Percentiles rank a stretch among this genome's conserved stretches.
phyloP scores from a whole-genome alignment of 2,888 invertebrate species.

The Agonopterix arenella region DNA sequence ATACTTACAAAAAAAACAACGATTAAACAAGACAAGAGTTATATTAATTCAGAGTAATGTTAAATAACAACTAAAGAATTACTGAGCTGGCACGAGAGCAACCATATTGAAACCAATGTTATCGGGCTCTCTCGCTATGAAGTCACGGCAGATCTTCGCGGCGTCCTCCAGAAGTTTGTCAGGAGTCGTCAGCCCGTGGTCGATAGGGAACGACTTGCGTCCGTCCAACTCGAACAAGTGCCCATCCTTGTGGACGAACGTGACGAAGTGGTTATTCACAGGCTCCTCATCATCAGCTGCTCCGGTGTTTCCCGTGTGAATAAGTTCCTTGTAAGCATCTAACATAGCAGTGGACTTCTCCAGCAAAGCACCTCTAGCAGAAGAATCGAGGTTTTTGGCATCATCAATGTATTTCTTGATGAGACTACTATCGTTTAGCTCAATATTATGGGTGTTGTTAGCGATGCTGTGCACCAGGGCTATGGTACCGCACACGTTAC shows the following conservation, averaged over 20 bases:
- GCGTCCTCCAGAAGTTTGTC: constrained; percentile 89
- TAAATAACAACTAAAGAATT: constrained; percentile 1
- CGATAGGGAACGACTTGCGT: constrained; percentile 81
- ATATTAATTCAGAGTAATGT: background rate
- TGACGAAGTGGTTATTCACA: constrained; percentile 91
- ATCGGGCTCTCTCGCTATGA: constrained; percentile 90
- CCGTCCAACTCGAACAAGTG: constrained; percentile 88
- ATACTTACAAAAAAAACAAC: constrained; percentile 2
- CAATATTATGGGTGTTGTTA: constrained; percentile 88
- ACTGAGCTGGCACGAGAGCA: constrained; percentile 80
- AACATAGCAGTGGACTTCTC: constrained; percentile 83
- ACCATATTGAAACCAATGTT: constrained; percentile 92
- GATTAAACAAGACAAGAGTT: background rate
- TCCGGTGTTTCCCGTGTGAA: constrained; percentile 88
- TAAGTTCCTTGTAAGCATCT: constrained; percentile 87
- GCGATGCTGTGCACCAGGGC: constrained; percentile 95
- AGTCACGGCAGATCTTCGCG: constrained; percentile 87
- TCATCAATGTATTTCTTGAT: constrained; percentile 86
- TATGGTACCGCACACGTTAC: constrained; percentile 97
- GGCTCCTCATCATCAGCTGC: constrained; percentile 79
- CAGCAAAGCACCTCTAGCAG: constrained; percentile 85
- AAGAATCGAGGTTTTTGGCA: constrained; percentile 80
- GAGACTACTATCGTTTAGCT: constrained; percentile 78
- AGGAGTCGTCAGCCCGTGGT: constrained; percentile 85
- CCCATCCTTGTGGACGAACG: constrained; percentile 89